Conservation (phyloP, 1,140 invertebrate species). For the Rhizoglyphus robini region DNA sequence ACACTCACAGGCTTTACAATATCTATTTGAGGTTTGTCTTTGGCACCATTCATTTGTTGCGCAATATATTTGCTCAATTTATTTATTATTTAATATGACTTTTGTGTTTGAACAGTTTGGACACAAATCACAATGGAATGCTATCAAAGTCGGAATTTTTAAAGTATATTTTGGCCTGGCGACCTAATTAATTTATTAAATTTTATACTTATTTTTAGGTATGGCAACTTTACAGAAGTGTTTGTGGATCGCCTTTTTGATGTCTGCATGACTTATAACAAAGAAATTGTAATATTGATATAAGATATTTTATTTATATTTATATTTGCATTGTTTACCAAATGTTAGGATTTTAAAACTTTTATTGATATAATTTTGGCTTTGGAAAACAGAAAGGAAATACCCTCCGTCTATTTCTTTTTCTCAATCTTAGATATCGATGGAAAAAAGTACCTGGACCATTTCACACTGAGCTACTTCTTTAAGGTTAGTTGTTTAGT, state of each 20-base stretch:
- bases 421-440: slow-evolving; percentile 85
- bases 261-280: slow-evolving; percentile 84
- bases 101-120: slow-evolving; percentile 38
- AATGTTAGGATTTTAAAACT: slow-evolving; percentile 70
- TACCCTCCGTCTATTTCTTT: slow-evolving; percentile 76
- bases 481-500: slow-evolving; percentile 49
- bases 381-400: slow-evolving; percentile 77
- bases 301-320: slow-evolving; percentile 19
- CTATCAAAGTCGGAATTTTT: slow-evolving; percentile 61
- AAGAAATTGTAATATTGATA: slow-evolving; percentile 78
- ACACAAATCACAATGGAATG: slow-evolving; percentile 91
- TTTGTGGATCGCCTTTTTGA: slow-evolving; percentile 89
- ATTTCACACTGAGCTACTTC: slow-evolving; percentile 82
- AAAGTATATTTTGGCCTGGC: too few relatives aligned
- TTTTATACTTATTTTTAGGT: too few relatives aligned
- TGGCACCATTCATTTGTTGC: neutral
- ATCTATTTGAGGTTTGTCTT: slow-evolving; percentile 59
- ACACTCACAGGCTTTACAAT: slow-evolving; percentile 74
- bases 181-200: too few relatives aligned
- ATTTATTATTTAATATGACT: neutral
- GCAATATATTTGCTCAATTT: neutral
- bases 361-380: slow-evolving; percentile 89
- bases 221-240: slow-evolving; percentile 74
- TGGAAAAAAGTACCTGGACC: slow-evolving; percentile 68
- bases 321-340: slow-evolving; percentile 13